Percentiles rank a stretch among this genome's conserved stretches.
phyloP scores from a whole-genome alignment of 2,797 vertebrate genomes.

The Heterohyrax brucei region DNA sequence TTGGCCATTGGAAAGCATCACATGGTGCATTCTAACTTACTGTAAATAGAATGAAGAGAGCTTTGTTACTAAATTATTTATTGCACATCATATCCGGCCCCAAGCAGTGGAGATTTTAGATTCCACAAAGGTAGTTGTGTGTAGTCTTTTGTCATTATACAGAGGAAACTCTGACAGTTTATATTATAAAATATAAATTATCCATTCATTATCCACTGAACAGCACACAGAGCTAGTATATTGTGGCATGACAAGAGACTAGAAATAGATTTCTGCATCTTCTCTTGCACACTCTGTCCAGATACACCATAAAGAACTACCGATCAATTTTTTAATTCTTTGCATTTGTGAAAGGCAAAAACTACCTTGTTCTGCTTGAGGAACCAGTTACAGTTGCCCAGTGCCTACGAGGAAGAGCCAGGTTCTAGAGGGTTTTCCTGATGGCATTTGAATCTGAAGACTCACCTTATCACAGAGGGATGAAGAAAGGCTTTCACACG shows the following conservation, averaged over 20 bases:
- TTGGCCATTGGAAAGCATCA: conserved; percentile 82
- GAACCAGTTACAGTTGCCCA: not conserved
- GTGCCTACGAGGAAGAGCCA: not conserved
- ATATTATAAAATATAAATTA: conserved; percentile 90
- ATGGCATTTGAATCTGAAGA: not conserved
- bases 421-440: not conserved
- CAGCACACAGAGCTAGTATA: not conserved
- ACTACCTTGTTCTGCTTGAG: not conserved
- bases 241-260: conserved; percentile 56
- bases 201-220: conserved; percentile 83
- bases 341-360: not conserved
- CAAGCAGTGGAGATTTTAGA: conserved; percentile 86
- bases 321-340: not conserved
- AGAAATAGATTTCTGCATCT: conserved; percentile 52
- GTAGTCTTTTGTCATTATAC: conserved; percentile 85
- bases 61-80: conserved; percentile 91
- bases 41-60: conserved; percentile 89
- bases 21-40: conserved; percentile 85
- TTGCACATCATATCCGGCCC: conserved; percentile 87
- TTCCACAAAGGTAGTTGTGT: conserved; percentile 87
- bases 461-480: too few relatives aligned
- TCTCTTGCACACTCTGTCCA: not conserved
- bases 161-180: conserved; percentile 89
- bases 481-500: not conserved
- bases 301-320: conserved; percentile 20